Evolutionary conservation across 2,888 invertebrate species (phyloP).

Genomic region (Andrena camellia): DNA sequence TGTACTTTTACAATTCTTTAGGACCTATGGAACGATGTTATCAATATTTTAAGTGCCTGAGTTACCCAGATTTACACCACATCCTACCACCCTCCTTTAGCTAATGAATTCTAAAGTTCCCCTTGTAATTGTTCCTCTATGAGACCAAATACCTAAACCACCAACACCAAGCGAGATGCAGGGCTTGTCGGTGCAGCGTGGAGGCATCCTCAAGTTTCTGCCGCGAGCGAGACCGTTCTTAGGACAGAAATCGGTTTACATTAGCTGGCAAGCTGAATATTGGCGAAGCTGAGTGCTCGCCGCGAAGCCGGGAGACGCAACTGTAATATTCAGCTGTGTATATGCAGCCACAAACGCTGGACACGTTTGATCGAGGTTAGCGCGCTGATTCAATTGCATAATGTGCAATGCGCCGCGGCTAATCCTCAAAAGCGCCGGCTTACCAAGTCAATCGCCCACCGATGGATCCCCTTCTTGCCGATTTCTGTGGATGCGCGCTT

Average conservation of each 20-base stretch:
- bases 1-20: no score
- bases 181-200: no score
- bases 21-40: no score
- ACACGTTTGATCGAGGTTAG: slow-evolving; percentile 60
- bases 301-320: slow-evolving; percentile 18
- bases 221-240: not conserved
- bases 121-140: no score
- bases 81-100: no score
- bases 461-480: slow-evolving; percentile 29
- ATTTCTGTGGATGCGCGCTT: slow-evolving; percentile 16
- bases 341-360: slow-evolving; percentile 28
- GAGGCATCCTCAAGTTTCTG: not conserved
- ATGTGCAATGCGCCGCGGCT: slow-evolving; percentile 45
- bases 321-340: slow-evolving; percentile 32
- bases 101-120: no score
- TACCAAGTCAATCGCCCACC: slow-evolving; percentile 49
- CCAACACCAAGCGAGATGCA: no score
- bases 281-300: slow-evolving; percentile 3
- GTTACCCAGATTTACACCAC: no score
- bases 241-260: slow-evolving; percentile 34
- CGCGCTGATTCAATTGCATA: slow-evolving; percentile 60
- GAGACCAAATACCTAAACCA: no score
- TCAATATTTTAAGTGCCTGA: no score
- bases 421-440: slow-evolving; percentile 50
- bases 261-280: slow-evolving; percentile 32